Evolutionary conservation across 2,888 invertebrate genomes (phyloP).

Genomic region (Mechanitis messenoides): DNA sequence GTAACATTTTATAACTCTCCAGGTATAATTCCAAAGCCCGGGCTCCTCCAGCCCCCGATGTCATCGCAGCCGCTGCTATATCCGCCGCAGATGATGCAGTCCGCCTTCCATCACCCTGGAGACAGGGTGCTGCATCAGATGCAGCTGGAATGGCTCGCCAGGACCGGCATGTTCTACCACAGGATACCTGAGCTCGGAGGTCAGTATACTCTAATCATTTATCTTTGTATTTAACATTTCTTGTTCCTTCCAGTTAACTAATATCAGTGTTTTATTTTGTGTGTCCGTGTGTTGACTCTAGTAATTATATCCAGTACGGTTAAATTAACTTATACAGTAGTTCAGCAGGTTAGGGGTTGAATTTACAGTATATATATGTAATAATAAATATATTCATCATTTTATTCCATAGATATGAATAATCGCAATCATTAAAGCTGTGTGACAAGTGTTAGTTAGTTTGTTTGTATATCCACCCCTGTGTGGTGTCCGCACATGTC

Average conservation of each 20-base stretch:
- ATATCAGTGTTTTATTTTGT: no score
- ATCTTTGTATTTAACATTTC: no score
- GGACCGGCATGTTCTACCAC: conserved; percentile 95
- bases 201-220: conserved; percentile 48
- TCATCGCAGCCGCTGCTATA: conserved; percentile 72
- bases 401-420: background rate
- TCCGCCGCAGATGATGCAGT: conserved; percentile 61
- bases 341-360: no score
- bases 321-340: no score
- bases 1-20: conserved; percentile 18
- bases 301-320: no score
- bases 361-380: no score
- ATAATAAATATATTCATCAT: background rate
- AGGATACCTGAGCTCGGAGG: conserved; percentile 90
- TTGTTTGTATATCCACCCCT: conserved; percentile 18
- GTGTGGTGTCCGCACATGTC: conserved; percentile 30
- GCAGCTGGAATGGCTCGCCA: conserved; percentile 92
- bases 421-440: background rate
- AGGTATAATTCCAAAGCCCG: conserved; percentile 79
- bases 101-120: conserved; percentile 68
- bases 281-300: no score
- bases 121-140: conserved; percentile 83
- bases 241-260: no score
- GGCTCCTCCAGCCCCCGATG: conserved; percentile 74
- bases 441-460: conserved; percentile 18